phyloP scores from a whole-genome alignment of 2,797 vertebrate species.

The Dendrocincla fuliginosa region DNA sequence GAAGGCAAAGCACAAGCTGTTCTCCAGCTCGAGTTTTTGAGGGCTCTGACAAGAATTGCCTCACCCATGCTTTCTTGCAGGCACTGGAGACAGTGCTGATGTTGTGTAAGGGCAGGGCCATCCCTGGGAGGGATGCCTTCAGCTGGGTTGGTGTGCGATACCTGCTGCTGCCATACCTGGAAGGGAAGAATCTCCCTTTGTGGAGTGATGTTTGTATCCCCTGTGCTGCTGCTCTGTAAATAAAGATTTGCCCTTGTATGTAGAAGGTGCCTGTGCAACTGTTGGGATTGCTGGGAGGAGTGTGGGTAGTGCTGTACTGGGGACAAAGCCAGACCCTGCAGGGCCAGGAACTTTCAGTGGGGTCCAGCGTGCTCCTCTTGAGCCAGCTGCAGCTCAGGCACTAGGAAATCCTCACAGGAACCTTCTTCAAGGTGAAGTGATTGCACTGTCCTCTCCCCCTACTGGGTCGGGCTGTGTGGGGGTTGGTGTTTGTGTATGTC shows the following conservation, averaged over 20 bases:
- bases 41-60: background rate
- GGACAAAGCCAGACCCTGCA: background rate
- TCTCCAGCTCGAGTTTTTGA: background rate
- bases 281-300: background rate
- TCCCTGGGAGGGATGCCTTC: background rate
- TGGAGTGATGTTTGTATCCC: background rate
- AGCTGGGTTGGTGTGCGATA: background rate
- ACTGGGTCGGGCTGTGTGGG: background rate
- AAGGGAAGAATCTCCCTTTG: background rate
- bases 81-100: background rate
- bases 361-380: background rate
- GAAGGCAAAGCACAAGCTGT: background rate
- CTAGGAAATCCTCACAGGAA: background rate
- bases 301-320: background rate
- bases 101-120: background rate
- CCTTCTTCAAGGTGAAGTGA: background rate
- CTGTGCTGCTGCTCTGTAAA: constrained; percentile 66
- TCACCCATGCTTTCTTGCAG: background rate
- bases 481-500: background rate
- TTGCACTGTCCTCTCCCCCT: background rate
- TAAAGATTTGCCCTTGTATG: constrained; percentile 41
- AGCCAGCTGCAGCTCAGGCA: background rate
- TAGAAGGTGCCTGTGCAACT: background rate
- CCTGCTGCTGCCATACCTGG: background rate
- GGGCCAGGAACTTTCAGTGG: background rate